Percentiles rank a stretch among this genome's conserved stretches.
phyloP scores from a whole-genome alignment of 1,140 invertebrate genomes.

The Vanessa tameamea region DNA sequence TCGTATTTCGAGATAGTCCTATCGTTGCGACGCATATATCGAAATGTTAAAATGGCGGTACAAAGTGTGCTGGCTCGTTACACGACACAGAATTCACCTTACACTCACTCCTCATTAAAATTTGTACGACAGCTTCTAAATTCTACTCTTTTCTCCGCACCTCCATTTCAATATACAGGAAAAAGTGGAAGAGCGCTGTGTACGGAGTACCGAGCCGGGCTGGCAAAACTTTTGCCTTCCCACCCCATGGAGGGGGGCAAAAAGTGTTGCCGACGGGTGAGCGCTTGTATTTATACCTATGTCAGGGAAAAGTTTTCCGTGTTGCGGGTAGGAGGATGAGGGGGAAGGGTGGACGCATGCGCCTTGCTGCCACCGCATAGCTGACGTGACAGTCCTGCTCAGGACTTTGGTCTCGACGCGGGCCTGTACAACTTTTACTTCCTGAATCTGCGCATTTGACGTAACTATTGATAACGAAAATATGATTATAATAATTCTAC shows the following conservation, averaged over 20 bases:
- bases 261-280: slow-evolving; percentile 79
- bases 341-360: slow-evolving; percentile 68
- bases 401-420: slow-evolving; percentile 56
- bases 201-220: slow-evolving; percentile 73
- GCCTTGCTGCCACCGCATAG: slow-evolving; percentile 58
- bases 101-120: slow-evolving; percentile 77
- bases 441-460: slow-evolving; percentile 52
- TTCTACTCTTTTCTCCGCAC: slow-evolving; percentile 80
- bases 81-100: slow-evolving; percentile 65
- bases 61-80: slow-evolving; percentile 58
- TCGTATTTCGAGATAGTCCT: background rate
- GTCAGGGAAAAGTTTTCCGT: slow-evolving; percentile 80
- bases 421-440: slow-evolving; percentile 38
- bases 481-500: background rate
- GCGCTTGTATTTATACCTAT: slow-evolving; percentile 74
- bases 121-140: slow-evolving; percentile 80
- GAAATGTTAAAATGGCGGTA: slow-evolving; percentile 55
- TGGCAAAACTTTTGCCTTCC: slow-evolving; percentile 78
- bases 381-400: slow-evolving; percentile 69
- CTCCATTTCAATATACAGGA: slow-evolving; percentile 81
- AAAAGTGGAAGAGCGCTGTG: slow-evolving; percentile 80
- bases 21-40: slow-evolving; percentile 28
- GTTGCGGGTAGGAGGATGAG: slow-evolving; percentile 70
- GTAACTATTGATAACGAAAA: slow-evolving; percentile 38
- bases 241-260: slow-evolving; percentile 69